Conservation (phyloP, 2,888 invertebrate species). For the Endomychus coccineus region DNA sequence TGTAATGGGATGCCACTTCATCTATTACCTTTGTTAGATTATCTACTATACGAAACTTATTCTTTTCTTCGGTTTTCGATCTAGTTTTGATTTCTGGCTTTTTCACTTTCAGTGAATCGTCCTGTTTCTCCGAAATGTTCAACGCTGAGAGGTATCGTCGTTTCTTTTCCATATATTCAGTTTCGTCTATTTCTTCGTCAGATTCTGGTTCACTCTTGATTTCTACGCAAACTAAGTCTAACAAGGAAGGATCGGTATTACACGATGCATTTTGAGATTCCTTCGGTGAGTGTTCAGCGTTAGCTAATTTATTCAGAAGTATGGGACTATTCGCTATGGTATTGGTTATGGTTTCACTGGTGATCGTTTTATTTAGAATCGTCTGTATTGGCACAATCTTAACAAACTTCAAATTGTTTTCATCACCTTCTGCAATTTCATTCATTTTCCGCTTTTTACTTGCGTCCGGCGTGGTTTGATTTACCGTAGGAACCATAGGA, state of each 20-base stretch:
- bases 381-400: slow-evolving; percentile 13
- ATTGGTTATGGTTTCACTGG: too few relatives aligned
- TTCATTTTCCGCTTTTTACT: too few relatives aligned
- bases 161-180: slow-evolving; percentile 33
- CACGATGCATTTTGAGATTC: not conserved
- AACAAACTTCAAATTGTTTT: too few relatives aligned
- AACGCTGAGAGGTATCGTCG: slow-evolving; percentile 36
- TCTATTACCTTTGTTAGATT: slow-evolving; percentile 23
- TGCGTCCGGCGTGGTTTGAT: too few relatives aligned
- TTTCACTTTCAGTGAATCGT: slow-evolving; percentile 25
- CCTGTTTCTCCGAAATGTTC: slow-evolving; percentile 35
- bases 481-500: too few relatives aligned
- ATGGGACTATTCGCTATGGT: too few relatives aligned
- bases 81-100: slow-evolving; percentile 33
- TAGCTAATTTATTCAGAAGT: slow-evolving; percentile 8
- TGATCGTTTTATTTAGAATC: slow-evolving; percentile 8
- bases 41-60: slow-evolving; percentile 24
- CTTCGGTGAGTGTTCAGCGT: too few relatives aligned
- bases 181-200: slow-evolving; percentile 28
- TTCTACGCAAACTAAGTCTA: slow-evolving; percentile 13
- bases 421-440: too few relatives aligned
- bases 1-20: slow-evolving; percentile 22
- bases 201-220: slow-evolving; percentile 38
- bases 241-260: not conserved
- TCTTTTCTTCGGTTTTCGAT: slow-evolving; percentile 35